A percentile compares a stretch with the other conserved stretches of the same genome.
Conservation (phyloP, 1,140 invertebrate genomes). For the Brevipalpus yothersi region DNA sequence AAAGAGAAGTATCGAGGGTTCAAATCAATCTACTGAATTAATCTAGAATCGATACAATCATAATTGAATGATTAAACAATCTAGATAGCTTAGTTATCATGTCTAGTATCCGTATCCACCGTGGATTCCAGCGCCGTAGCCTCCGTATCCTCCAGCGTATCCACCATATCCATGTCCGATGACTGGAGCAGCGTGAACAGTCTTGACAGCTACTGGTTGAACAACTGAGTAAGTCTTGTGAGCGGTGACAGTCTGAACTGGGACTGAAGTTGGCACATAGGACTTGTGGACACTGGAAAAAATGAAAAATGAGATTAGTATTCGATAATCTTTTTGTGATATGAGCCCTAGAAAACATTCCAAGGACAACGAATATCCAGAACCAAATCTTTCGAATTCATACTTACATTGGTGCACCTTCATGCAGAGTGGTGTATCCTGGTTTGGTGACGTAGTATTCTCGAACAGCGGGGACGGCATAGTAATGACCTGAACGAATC, state of each 20-base stretch:
- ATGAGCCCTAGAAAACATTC: background rate
- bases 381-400: too few species aligned
- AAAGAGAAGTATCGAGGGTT: too few species aligned
- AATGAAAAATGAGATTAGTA: background rate
- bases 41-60: too few species aligned
- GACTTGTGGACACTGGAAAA: background rate
- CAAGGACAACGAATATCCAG: too few species aligned
- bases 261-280: background rate
- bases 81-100: too few species aligned
- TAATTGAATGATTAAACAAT: too few species aligned
- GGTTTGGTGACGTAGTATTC: background rate
- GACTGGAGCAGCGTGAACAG: background rate
- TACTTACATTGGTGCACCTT: background rate
- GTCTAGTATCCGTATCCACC: too few species aligned
- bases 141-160: too few species aligned
- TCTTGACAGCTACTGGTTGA: background rate
- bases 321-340: background rate
- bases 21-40: too few species aligned
- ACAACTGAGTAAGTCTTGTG: background rate
- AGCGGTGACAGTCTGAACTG: background rate
- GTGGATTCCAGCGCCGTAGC: too few species aligned
- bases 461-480: background rate
- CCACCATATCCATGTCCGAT: too few species aligned
- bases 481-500: background rate
- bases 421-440: background rate